Evolutionary conservation across 2,113 vertebrate genomes (phyloP).

Genomic region (Myotis davidii): DNA sequence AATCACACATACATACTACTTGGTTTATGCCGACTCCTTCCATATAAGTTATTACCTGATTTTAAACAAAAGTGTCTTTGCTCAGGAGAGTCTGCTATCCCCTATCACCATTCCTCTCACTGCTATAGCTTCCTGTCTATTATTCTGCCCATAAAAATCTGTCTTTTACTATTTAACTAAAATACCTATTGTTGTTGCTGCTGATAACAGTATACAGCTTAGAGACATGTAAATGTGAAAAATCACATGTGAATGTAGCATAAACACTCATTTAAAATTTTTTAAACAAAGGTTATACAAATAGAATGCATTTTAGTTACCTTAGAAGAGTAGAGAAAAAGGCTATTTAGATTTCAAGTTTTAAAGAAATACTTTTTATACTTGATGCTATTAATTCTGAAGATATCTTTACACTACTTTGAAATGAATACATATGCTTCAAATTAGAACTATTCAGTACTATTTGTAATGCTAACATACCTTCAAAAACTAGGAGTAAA

Average conservation of each 20-base stretch:
- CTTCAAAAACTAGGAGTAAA: slow-evolving; percentile 70
- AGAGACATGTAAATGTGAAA: background rate
- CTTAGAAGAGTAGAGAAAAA: background rate
- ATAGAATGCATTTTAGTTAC: background rate
- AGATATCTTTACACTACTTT: background rate
- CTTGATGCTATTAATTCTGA: background rate
- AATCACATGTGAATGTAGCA: background rate
- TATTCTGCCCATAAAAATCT: background rate
- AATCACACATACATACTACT: background rate
- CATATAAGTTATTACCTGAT: background rate
- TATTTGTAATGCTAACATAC: slow-evolving; percentile 18
- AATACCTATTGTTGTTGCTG: background rate
- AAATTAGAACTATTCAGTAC: background rate
- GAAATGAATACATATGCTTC: background rate
- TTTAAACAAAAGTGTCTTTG: background rate
- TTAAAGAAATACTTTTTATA: background rate
- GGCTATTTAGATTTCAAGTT: background rate
- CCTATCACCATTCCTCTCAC: background rate
- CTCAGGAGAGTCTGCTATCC: background rate
- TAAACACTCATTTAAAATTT: background rate
- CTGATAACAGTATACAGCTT: background rate
- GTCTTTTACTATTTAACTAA: background rate
- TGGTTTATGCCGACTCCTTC: background rate
- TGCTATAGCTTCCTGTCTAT: background rate
- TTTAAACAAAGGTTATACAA: background rate